phyloP scores from a whole-genome alignment of 2,888 invertebrate species.

The Candidula unifasciata region DNA sequence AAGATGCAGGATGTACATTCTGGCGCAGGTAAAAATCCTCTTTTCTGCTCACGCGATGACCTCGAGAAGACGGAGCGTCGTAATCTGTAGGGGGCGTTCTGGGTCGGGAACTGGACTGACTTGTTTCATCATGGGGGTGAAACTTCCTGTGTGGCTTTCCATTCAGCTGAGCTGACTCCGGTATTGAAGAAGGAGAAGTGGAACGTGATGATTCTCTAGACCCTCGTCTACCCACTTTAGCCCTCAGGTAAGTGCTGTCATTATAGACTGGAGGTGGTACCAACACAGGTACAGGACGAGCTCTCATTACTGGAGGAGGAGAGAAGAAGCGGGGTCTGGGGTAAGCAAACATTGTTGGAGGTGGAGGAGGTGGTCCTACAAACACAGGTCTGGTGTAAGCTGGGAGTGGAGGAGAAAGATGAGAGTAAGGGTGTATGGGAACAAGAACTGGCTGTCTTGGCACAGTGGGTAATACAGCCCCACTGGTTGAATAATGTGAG shows the following conservation, averaged over 20 bases:
- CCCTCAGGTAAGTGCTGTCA: conserved; percentile 49
- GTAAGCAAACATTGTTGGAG: neutral
- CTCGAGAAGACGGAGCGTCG: conserved; percentile 51
- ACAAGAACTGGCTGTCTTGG: conserved; percentile 29
- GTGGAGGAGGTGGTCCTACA: conserved; percentile 40
- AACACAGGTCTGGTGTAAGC: conserved; percentile 40
- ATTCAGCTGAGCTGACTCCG: conserved; percentile 49
- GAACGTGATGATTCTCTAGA: conserved; percentile 53
- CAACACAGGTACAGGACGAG: conserved; percentile 53
- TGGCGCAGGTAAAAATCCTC: conserved; percentile 48
- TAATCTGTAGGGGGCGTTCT: conserved; percentile 72
- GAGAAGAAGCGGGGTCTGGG: conserved; percentile 68
- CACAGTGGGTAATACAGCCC: neutral
- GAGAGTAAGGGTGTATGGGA: conserved; percentile 33
- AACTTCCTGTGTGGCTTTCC: conserved; percentile 50
- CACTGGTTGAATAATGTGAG: conserved; percentile 9
- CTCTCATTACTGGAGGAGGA: conserved; percentile 64
- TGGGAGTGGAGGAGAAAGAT: conserved; percentile 42
- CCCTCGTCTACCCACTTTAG: conserved; percentile 37
- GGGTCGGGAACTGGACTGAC: conserved; percentile 61
- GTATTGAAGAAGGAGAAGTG: conserved; percentile 57
- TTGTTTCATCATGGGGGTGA: conserved; percentile 51
- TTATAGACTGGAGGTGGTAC: conserved; percentile 53
- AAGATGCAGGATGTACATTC: conserved; percentile 27
- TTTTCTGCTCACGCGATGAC: conserved; percentile 54